Evolutionary conservation across 2,113 vertebrate genomes (phyloP), one percentile per base, ranked within the genome.

Genomic region (Ranitomeya imitator): DNA sequence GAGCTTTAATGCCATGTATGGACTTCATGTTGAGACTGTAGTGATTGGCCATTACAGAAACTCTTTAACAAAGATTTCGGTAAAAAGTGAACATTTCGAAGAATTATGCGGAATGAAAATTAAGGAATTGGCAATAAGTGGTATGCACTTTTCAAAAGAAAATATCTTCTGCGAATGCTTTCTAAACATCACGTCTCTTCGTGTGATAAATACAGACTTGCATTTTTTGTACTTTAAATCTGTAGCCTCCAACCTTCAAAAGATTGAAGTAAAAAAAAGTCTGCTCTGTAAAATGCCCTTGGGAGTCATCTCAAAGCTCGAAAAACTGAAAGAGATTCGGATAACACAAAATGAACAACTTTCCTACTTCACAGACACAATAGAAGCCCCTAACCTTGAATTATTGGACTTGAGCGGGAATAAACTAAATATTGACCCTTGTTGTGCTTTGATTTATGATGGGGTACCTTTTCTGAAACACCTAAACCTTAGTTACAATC

Each of bases 401-500:
- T 74, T 90, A 8, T 6, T 96, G 0, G 94, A 96, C 90, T 82
- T 97, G 79, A 96, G 94, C 88, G 23, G 85, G 79, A 96, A 95
- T 60, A 7, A 16, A 0, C 86, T 96, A 59, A 90, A 31, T 55
- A 89, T 93, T 7, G 57, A 26, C 0, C 0, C 16, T 0, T 94
- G 93, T 87, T 96, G 96, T 79, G 87, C 90, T 54, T 0, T 0
- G 0, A 0, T 0, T 4, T 83, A 91, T 26, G 31, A 0, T 0
- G 57, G 80, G 0, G 90, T 91, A 88, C 77, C 83, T 19, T 93
- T 83, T 8, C 90, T 97, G 82, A 93, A 89, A 31, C 11, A 92
- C 21, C 91, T 97, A 90, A 93, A 97, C 73, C 74, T 97, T 52
- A 96, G 96, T 83, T 94, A 90, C 90, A 97, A 96, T 83, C 67